These are phyloP conservation scores for Pantherophis alleghaniensis DNA, from an alignment of 2,797 vertebrate genomes.

Conservation along the genomic window DNA sequence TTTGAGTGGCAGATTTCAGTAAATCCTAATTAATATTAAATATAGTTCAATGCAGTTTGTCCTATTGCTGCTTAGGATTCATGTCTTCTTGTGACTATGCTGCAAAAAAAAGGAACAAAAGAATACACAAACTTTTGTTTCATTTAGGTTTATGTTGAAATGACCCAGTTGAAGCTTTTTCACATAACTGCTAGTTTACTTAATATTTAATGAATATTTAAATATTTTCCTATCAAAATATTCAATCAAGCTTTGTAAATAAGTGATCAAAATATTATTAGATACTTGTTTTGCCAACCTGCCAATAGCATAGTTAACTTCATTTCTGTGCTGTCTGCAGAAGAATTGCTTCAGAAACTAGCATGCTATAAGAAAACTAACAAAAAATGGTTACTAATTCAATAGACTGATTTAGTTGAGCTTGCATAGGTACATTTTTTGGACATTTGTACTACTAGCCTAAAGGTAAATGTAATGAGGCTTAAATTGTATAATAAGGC, in stretches of 20 bases:
- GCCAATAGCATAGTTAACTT: background rate
- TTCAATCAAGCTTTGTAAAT: background rate
- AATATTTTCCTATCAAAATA: background rate
- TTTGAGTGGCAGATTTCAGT: background rate
- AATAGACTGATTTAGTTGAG: background rate
- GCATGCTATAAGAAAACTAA: background rate
- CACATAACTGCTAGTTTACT: slow-evolving; percentile 14
- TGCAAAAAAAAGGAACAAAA: background rate
- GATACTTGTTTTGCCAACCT: background rate
- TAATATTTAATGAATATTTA: background rate
- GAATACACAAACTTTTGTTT: background rate
- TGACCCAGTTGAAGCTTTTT: slow-evolving; percentile 6
- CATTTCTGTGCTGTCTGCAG: background rate
- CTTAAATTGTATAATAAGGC: background rate
- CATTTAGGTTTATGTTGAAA: background rate
- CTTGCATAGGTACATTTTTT: background rate
- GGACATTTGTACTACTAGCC: background rate
- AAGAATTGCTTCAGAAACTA: background rate
- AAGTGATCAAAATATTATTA: background rate
- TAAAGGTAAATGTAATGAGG: background rate
- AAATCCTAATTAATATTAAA: background rate
- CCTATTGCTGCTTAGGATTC: background rate
- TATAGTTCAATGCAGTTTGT: background rate
- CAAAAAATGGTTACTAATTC: background rate
- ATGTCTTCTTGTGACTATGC: background rate